Evolutionary conservation across 2,888 invertebrate species (phyloP).

Genomic region (Coelopa pilipes): DNA sequence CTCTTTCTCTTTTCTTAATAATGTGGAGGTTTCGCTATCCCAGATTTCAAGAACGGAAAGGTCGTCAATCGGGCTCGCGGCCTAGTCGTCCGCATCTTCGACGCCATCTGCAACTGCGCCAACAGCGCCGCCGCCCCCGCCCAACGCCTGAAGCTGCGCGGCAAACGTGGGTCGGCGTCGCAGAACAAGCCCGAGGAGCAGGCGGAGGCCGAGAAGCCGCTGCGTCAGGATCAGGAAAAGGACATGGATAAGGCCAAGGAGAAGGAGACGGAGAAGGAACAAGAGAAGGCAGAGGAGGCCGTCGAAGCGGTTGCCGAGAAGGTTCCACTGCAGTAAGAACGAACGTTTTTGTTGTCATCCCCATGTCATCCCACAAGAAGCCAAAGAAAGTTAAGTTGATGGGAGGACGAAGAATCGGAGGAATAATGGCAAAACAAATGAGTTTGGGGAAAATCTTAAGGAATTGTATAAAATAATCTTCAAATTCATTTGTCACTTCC

Average conservation of each 20-base stretch:
- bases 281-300: background rate
- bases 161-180: constrained; percentile 53
- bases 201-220: constrained; percentile 12
- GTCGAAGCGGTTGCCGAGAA: too few relatives aligned
- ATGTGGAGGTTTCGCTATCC: constrained; percentile 39
- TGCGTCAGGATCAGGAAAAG: background rate
- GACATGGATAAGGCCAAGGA: background rate
- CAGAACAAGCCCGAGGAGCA: constrained; percentile 45
- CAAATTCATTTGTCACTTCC: too few relatives aligned
- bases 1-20: constrained; percentile 5
- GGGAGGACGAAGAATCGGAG: too few relatives aligned
- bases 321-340: too few relatives aligned
- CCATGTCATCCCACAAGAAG: too few relatives aligned
- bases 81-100: constrained; percentile 72
- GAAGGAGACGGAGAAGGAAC: background rate
- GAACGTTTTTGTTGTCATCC: too few relatives aligned
- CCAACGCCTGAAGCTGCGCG: constrained; percentile 60
- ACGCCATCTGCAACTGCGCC: constrained; percentile 74
- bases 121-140: constrained; percentile 72
- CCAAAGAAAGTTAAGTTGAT: too few relatives aligned
- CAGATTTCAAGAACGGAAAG: constrained; percentile 70
- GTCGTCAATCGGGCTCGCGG: constrained; percentile 72
- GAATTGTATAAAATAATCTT: too few relatives aligned
- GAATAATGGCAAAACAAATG: too few relatives aligned
- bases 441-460: too few relatives aligned